phyloP scores from a whole-genome alignment of 2,797 vertebrate genomes.

The Sphaeramia orbicularis region DNA sequence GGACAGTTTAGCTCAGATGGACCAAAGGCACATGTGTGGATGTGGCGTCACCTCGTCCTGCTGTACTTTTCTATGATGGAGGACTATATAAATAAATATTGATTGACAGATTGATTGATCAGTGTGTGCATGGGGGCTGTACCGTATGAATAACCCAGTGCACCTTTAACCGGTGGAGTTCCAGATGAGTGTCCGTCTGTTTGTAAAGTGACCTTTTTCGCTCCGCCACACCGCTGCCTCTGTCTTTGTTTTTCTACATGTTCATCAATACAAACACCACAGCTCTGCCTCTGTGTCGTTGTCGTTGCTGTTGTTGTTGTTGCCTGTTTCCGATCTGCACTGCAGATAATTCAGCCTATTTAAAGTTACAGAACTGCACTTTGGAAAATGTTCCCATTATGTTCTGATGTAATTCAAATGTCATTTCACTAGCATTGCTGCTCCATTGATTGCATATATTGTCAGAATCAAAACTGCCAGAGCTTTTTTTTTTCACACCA shows the following conservation, averaged over 20 bases:
- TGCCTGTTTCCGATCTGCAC: background rate
- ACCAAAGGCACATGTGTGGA: too few relatives aligned
- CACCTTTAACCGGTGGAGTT: background rate
- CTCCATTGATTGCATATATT: conserved; percentile 31
- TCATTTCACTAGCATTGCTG: conserved; percentile 22
- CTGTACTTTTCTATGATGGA: too few relatives aligned
- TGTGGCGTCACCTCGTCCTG: too few relatives aligned
- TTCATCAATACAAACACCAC: conserved; percentile 4
- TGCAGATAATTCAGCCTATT: background rate
- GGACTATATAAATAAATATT: too few relatives aligned
- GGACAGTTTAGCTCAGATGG: too few relatives aligned
- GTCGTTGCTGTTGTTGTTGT: too few relatives aligned
- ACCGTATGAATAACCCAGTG: background rate
- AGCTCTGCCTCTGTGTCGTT: too few relatives aligned
- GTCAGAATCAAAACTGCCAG: conserved; percentile 6
- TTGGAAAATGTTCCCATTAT: conserved; percentile 18
- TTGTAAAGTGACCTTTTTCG: background rate
- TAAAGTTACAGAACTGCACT: conserved; percentile 7
- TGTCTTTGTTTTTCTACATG: background rate
- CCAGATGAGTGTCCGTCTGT: too few relatives aligned
- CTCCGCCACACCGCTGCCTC: background rate
- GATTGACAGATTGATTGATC: too few relatives aligned
- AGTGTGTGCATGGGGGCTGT: too few relatives aligned
- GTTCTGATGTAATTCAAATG: conserved; percentile 29
- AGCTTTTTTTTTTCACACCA: conserved; percentile 23